Evolutionary conservation across 2,113 vertebrate genomes (phyloP).

Genomic region (Dasyornis broadbenti): DNA sequence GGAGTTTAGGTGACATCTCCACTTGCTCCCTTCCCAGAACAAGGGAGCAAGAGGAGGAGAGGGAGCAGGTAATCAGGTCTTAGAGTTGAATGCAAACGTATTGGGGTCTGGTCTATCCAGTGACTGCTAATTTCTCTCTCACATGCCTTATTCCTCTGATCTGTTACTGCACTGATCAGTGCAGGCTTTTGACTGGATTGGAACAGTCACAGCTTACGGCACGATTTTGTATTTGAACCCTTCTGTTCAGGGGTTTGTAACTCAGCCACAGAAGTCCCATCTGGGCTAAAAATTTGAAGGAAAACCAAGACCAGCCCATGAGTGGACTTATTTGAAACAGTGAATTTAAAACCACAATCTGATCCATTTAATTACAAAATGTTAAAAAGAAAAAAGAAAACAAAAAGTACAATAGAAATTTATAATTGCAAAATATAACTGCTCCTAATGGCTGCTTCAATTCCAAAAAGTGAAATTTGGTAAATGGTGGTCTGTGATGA

Average conservation of each 20-base stretch:
- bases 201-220: background rate
- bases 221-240: slow-evolving; percentile 49
- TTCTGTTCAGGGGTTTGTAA: slow-evolving; percentile 68
- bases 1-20: background rate
- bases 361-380: background rate
- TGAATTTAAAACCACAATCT: background rate
- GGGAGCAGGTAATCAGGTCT: background rate
- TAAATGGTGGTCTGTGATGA: slow-evolving; percentile 34
- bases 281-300: background rate
- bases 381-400: background rate
- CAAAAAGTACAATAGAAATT: fast-evolving
- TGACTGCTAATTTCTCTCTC: background rate
- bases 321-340: background rate
- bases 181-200: background rate
- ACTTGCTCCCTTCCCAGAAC: background rate
- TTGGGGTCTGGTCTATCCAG: background rate
- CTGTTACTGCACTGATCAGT: background rate
- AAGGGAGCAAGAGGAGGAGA: background rate
- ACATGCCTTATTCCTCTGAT: background rate
- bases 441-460: slow-evolving; percentile 38
- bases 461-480: slow-evolving; percentile 64
- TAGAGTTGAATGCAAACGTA: background rate
- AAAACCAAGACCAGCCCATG: background rate
- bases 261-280: slow-evolving; percentile 38
- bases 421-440: background rate